phyloP scores from a whole-genome alignment of 2,888 invertebrate genomes.

The Andrena marginata region DNA sequence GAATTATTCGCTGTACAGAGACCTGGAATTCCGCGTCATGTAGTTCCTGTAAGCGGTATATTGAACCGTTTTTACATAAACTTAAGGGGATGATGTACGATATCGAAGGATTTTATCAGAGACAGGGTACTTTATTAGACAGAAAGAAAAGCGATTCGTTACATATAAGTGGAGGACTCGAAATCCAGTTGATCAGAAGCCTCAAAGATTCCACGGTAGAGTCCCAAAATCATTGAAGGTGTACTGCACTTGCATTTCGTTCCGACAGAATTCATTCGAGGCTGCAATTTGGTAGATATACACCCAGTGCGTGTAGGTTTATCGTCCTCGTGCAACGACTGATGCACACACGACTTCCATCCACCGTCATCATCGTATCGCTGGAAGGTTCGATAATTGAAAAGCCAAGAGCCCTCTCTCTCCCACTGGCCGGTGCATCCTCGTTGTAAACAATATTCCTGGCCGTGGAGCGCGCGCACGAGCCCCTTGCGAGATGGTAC shows the following conservation, averaged over 20 bases:
- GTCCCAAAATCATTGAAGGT: neutral
- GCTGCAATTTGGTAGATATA: constrained; percentile 74
- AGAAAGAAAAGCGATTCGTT: neutral
- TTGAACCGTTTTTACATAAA: neutral
- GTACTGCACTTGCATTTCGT: constrained; percentile 4
- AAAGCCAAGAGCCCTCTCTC: constrained; percentile 70
- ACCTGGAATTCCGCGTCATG: neutral
- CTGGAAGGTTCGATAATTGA: constrained; percentile 76
- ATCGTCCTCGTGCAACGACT: constrained; percentile 60
- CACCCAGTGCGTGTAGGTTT: constrained; percentile 72
- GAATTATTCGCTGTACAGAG: constrained; percentile 52
- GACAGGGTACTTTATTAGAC: too few species aligned
- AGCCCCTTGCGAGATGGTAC: constrained; percentile 67
- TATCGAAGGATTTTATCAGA: too few species aligned
- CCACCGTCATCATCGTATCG: constrained; percentile 74
- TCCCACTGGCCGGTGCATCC: constrained; percentile 35
- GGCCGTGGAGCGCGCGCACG: constrained; percentile 59
- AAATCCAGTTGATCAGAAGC: too few species aligned
- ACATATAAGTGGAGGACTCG: too few species aligned
- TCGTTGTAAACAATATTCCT: constrained; percentile 69
- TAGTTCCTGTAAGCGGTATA: neutral
- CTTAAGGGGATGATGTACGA: neutral
- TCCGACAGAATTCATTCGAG: constrained; percentile 41
- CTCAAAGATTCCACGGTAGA: neutral
- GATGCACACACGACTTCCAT: constrained; percentile 62